These are phyloP conservation scores for Battus philenor DNA, from an alignment of 1,140 invertebrate species.

Conservation along the genomic window DNA sequence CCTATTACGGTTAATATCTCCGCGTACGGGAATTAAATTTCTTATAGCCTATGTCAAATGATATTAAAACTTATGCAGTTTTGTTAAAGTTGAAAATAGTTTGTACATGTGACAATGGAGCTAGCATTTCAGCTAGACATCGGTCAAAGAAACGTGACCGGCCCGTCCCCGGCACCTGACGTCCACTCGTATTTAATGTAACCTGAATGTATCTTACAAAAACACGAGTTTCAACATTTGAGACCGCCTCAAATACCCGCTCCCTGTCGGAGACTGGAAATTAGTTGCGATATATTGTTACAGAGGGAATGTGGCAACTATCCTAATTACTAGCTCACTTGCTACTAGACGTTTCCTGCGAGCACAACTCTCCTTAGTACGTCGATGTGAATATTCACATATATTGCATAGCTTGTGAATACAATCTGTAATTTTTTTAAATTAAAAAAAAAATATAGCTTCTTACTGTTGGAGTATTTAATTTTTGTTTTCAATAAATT, in stretches of 20 bases:
- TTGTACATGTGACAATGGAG: constrained; percentile 21
- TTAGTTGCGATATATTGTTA: constrained; percentile 6
- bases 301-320: neutral
- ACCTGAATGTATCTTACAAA: constrained; percentile 40
- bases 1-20: constrained; percentile 20
- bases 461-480: no score
- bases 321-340: neutral
- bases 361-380: no score
- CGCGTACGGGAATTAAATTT: constrained; percentile 14
- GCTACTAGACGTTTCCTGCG: no score
- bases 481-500: no score
- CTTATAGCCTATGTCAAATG: constrained; percentile 1
- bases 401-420: no score
- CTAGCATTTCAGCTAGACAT: constrained; percentile 61
- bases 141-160: constrained; percentile 70
- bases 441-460: no score
- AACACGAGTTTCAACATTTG: constrained; percentile 36
- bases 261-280: constrained; percentile 14
- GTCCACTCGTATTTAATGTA: constrained; percentile 57
- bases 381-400: no score
- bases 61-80: constrained; percentile 18
- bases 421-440: no score
- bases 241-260: constrained; percentile 45
- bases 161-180: constrained; percentile 64
- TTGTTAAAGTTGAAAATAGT: constrained; percentile 28